Conservation (phyloP, 2,797 vertebrate species). For the Pangasius larnaudii region DNA sequence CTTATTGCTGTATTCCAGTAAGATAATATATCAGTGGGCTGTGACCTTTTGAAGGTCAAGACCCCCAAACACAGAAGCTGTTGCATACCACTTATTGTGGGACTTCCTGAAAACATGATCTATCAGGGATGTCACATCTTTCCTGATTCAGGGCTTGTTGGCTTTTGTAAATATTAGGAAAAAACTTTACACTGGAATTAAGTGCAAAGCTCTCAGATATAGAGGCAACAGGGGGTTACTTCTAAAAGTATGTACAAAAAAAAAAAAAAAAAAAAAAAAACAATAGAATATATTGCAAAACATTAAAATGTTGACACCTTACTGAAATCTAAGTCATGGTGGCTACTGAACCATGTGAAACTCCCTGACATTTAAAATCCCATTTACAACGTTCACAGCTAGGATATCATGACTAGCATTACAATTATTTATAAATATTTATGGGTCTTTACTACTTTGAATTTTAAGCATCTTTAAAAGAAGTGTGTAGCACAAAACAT, state of each 20-base stretch:
- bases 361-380: not conserved
- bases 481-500: not conserved
- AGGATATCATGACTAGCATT: not conserved
- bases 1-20: not conserved
- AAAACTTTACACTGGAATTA: not conserved
- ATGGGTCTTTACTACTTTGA: not conserved
- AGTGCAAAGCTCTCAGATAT: not conserved
- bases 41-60: not conserved
- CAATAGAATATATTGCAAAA: too few relatives aligned
- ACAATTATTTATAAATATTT: not conserved
- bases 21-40: not conserved
- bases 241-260: not conserved
- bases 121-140: not conserved
- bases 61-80: not conserved
- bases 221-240: not conserved
- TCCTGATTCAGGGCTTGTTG: not conserved
- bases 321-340: not conserved
- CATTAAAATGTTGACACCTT: too few relatives aligned
- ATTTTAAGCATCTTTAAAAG: not conserved
- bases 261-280: not conserved
- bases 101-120: not conserved
- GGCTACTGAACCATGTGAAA: not conserved
- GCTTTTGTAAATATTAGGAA: not conserved
- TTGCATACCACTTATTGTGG: not conserved
- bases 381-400: not conserved